Percentiles rank a stretch among this genome's conserved stretches.
phyloP scores from a whole-genome alignment of 2,888 invertebrate genomes.

The Acrocera orbiculus region DNA sequence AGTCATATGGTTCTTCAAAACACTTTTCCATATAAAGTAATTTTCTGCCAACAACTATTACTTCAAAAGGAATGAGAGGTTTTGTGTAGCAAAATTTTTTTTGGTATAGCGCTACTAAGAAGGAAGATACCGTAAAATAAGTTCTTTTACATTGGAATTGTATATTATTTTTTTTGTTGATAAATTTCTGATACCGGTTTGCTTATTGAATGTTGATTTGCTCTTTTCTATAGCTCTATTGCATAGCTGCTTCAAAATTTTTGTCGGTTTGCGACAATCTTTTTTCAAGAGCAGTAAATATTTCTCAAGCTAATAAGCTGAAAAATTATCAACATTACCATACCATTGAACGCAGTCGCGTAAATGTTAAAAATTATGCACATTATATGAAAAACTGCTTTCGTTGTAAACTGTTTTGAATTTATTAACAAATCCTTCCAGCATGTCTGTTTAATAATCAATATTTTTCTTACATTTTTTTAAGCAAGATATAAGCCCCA shows the following conservation, averaged over 20 bases:
- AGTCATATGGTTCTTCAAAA: too few species aligned
- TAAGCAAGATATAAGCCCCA: conserved; percentile 1
- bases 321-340: conserved; percentile 4
- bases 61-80: too few species aligned
- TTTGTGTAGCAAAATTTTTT: too few species aligned
- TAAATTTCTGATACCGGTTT: too few species aligned
- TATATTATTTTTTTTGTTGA: too few species aligned
- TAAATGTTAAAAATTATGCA: conserved; percentile 5
- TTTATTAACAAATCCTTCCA: conserved; percentile 1
- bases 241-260: conserved; percentile 2
- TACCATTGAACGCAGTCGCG: background rate
- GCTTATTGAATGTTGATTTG: too few species aligned
- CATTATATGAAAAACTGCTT: conserved; percentile 4
- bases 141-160: too few species aligned
- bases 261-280: background rate
- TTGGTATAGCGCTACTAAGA: too few species aligned
- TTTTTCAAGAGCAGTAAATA: conserved; percentile 3
- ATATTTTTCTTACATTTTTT: conserved; percentile 3
- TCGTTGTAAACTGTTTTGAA: conserved; percentile 2
- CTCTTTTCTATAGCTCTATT: too few species aligned
- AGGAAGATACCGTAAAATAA: too few species aligned
- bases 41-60: too few species aligned
- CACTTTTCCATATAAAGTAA: too few species aligned
- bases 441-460: conserved; percentile 1
- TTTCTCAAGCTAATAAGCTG: conserved; percentile 5